A percentile compares a stretch with the other conserved stretches of the same genome.
Evolutionary conservation across 1,140 invertebrate genomes (phyloP).

Genomic region (Sitodiplosis mosellana): DNA sequence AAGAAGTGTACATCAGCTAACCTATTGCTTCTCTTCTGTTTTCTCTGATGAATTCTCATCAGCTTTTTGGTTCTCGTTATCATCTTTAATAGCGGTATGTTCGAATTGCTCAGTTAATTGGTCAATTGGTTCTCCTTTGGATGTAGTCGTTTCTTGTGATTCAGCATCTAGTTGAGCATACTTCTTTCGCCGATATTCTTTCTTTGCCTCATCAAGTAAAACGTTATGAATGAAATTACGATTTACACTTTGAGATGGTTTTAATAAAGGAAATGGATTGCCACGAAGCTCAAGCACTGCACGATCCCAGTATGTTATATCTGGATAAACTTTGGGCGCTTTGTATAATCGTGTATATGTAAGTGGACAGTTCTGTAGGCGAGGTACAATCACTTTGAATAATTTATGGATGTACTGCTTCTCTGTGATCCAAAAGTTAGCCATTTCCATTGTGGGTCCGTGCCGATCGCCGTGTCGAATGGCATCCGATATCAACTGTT

Average conservation of each 20-base stretch:
- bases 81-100: too few relatives aligned
- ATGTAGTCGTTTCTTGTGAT: not conserved
- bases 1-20: too few relatives aligned
- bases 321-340: slow-evolving; percentile 42
- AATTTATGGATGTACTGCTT: slow-evolving; percentile 81
- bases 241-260: slow-evolving; percentile 32
- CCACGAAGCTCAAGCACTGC: slow-evolving; percentile 65
- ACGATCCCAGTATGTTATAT: slow-evolving; percentile 26
- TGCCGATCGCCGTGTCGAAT: slow-evolving; percentile 69
- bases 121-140: not conserved
- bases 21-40: too few relatives aligned
- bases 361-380: slow-evolving; percentile 48
- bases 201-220: slow-evolving; percentile 49
- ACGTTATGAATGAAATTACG: slow-evolving; percentile 49
- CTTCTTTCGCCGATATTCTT: slow-evolving; percentile 32
- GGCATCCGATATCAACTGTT: slow-evolving; percentile 78
- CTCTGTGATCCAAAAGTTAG: slow-evolving; percentile 74
- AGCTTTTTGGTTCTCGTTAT: too few relatives aligned
- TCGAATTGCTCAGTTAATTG: too few relatives aligned
- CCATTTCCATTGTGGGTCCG: slow-evolving; percentile 71
- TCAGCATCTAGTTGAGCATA: not conserved
- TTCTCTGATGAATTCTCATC: too few relatives aligned
- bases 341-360: slow-evolving; percentile 56
- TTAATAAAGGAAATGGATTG: slow-evolving; percentile 42
- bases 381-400: slow-evolving; percentile 78